A percentile compares a stretch with the other conserved stretches of the same genome.
These are phyloP conservation scores for Sceloporus undulatus DNA, from an alignment of 2,113 vertebrate genomes.

Conservation along the genomic window DNA sequence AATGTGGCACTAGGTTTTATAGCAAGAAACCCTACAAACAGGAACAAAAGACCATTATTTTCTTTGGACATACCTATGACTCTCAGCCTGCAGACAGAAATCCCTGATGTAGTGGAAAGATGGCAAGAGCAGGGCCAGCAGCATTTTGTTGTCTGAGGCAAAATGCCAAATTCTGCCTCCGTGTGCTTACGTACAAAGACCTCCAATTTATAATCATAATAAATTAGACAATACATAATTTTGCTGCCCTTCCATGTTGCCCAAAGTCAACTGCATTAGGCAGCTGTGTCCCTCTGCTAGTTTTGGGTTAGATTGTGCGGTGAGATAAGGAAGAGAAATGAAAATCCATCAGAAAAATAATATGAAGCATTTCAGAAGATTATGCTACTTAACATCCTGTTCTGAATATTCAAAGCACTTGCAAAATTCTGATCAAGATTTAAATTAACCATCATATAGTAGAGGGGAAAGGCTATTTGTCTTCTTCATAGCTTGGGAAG, in stretches of 20 bases:
- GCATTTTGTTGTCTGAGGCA: too few species aligned
- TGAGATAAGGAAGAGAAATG: too few species aligned
- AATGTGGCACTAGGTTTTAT: background rate
- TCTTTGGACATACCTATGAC: too few species aligned
- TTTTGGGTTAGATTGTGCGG: background rate
- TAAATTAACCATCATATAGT: background rate
- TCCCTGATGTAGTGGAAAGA: background rate
- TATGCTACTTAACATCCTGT: background rate
- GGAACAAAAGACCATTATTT: background rate
- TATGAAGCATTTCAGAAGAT: constrained; percentile 1
- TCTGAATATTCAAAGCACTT: background rate
- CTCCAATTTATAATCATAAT: too few species aligned
- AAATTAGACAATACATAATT: too few species aligned
- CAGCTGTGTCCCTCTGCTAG: too few species aligned
- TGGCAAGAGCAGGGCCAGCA: background rate
- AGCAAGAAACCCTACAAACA: background rate
- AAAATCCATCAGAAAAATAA: background rate
- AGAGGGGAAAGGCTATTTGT: background rate
- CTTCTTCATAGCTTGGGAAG: background rate
- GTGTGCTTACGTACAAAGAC: too few species aligned
- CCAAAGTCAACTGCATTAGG: too few species aligned
- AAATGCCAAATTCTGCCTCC: too few species aligned
- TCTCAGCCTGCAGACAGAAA: background rate
- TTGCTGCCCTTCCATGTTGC: too few species aligned
- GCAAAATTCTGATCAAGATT: background rate